These are phyloP conservation scores for Zelostemma sp. DNA, from an alignment of 1,140 invertebrate species.

Conservation along the genomic window DNA sequence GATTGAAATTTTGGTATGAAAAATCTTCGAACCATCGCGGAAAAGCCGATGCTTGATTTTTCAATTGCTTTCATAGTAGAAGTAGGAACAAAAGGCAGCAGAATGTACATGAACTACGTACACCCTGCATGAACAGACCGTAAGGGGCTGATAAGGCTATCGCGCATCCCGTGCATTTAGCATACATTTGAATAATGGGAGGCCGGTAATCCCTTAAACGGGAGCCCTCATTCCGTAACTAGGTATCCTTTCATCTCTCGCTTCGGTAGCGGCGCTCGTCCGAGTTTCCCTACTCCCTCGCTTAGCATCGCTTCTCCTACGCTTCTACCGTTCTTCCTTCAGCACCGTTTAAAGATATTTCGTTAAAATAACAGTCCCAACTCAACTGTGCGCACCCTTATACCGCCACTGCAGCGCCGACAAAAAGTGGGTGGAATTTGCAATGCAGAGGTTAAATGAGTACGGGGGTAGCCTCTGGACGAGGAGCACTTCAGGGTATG, in stretches of 20 bases:
- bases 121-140: slow-evolving; percentile 31
- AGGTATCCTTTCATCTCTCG: slow-evolving; percentile 71
- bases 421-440: slow-evolving; percentile 70
- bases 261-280: slow-evolving; percentile 48
- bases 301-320: slow-evolving; percentile 19
- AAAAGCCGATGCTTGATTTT: background rate
- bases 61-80: background rate
- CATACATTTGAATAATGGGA: slow-evolving; percentile 72
- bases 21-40: background rate
- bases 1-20: no score
- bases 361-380: slow-evolving; percentile 70
- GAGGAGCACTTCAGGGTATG: slow-evolving; percentile 22
- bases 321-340: slow-evolving; percentile 42
- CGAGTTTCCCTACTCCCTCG: slow-evolving; percentile 32
- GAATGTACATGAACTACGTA: slow-evolving; percentile 1
- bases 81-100: background rate
- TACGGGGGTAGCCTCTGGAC: slow-evolving; percentile 51
- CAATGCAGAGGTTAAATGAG: slow-evolving; percentile 71
- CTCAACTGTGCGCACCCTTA: slow-evolving; percentile 43
- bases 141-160: slow-evolving; percentile 69
- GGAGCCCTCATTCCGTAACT: slow-evolving; percentile 68
- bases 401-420: slow-evolving; percentile 37
- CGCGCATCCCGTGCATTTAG: slow-evolving; percentile 68
- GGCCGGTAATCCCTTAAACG: slow-evolving; percentile 71
- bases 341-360: slow-evolving; percentile 70